Evolutionary conservation across 2,113 vertebrate genomes (phyloP), one percentile per base, ranked within the genome.

Genomic region (Mirza zaza): DNA sequence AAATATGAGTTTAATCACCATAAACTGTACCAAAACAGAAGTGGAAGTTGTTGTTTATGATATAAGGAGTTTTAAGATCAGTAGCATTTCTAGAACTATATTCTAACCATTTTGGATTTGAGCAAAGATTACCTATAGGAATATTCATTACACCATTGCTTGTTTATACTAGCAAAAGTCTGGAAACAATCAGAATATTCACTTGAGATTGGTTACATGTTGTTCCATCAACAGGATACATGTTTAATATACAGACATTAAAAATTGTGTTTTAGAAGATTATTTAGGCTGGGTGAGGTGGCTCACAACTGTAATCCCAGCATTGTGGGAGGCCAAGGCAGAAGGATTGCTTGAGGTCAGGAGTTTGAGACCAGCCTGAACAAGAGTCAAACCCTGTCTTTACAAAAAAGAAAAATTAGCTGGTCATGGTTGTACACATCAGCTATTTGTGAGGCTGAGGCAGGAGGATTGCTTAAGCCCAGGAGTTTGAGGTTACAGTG

Each of bases 101-200:
- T 13, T 3, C 29, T 67, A 79, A 42, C 9, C 85, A 94, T 68
- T 94, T 67, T 90, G 39, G 9, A 68, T 83, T 32, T 21, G 45
- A 94, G n/a, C n/a, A 80, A 75, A 96, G 21, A 92, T 87, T 63
- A 79, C 6, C 32, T 91, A 88, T 0, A 85, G 70, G 27, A 75
- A 92, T 61, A 79, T 50, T 92, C 65, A 94, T 15, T 68, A 63
- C 52, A 92, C 52, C 68, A 73, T 76, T 94, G 63, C 79, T 93
- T 73, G n/a, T 68, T 94, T 73, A 90, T 59, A 80, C 61, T n/a
- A 70, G 20, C 48, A 95, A 94, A 92, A 70, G 18, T 87, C 76
- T 87, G n/a, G 76, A 95, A 90, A 71, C 36, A 92, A 79, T 52
- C 23, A 9, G 59, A 90, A 61, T 59, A 67, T 42, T 97, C 59